Evolutionary conservation across 1,140 invertebrate genomes (phyloP).

Genomic region (Nasonia giraulti): DNA sequence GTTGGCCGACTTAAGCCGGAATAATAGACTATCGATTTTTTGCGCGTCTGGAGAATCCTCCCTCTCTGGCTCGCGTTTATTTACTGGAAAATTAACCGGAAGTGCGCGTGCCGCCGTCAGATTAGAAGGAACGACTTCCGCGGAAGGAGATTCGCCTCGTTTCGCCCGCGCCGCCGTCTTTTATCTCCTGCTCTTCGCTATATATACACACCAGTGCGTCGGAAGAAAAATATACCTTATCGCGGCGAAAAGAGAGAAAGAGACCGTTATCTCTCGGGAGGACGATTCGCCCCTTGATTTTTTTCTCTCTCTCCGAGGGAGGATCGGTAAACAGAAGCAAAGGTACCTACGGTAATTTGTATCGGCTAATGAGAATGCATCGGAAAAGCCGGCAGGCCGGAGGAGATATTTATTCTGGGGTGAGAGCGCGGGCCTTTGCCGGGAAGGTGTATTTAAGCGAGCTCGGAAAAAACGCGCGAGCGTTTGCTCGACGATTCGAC

Average conservation of each 20-base stretch:
- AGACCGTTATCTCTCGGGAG: conserved; percentile 20
- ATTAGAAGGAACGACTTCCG: conserved; percentile 48
- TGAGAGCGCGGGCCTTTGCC: neutral
- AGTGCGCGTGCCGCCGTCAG: conserved; percentile 47
- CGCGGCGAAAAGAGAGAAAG: neutral
- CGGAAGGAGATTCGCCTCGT: conserved; percentile 6
- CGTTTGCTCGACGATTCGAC: too few relatives aligned
- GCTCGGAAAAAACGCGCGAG: too few relatives aligned
- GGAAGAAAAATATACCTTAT: neutral
- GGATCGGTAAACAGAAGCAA: neutral
- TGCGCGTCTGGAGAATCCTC: conserved; percentile 23
- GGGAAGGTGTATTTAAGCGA: neutral
- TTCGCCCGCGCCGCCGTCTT: neutral
- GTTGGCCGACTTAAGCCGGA: conserved; percentile 63
- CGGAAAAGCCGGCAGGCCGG: neutral
- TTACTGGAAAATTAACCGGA: conserved; percentile 67
- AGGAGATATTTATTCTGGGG: neutral
- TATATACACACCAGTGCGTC: neutral
- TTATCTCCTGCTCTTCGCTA: conserved; percentile 11
- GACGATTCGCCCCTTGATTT: neutral
- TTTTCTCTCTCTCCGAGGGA: neutral
- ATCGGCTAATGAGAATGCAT: conserved; percentile 19
- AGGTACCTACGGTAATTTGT: neutral
- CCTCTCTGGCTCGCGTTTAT: conserved; percentile 57
- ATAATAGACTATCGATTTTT: conserved; percentile 70